Conservation (phyloP, 1,140 invertebrate species). For the Scaptomyza montana region DNA sequence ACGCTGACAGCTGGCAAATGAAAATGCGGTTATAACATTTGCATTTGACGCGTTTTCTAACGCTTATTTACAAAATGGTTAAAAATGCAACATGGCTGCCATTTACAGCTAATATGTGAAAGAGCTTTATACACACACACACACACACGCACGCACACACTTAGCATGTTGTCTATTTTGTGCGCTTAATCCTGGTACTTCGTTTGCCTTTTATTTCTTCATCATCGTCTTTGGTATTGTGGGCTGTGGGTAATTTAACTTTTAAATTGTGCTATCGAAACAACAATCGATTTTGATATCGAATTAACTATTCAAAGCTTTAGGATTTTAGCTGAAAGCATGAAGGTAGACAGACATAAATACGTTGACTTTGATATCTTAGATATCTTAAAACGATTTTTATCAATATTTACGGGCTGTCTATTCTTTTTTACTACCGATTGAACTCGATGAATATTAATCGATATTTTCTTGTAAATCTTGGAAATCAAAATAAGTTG, state of each 20-base stretch:
- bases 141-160: neutral
- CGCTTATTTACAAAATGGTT: slow-evolving; percentile 66
- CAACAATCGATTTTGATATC: no score
- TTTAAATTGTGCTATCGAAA: no score
- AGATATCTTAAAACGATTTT: no score
- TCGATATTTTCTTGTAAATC: no score
- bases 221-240: slow-evolving; percentile 11
- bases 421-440: no score
- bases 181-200: slow-evolving; percentile 16
- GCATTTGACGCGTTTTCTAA: slow-evolving; percentile 62
- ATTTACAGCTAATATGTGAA: slow-evolving; percentile 62
- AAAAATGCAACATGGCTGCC: slow-evolving; percentile 75
- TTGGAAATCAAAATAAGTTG: no score
- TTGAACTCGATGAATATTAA: no score
- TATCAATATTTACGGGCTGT: no score
- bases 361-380: no score
- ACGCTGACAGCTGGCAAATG: slow-evolving; percentile 67
- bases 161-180: slow-evolving; percentile 27
- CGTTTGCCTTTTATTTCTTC: neutral
- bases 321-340: no score
- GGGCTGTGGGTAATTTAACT: neutral
- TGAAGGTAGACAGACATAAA: no score
- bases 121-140: slow-evolving; percentile 25
- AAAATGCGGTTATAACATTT: slow-evolving; percentile 78
- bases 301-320: no score